These are phyloP conservation scores for Carassius gibelio DNA, from an alignment of 2,113 vertebrate species.

Conservation along the genomic window DNA sequence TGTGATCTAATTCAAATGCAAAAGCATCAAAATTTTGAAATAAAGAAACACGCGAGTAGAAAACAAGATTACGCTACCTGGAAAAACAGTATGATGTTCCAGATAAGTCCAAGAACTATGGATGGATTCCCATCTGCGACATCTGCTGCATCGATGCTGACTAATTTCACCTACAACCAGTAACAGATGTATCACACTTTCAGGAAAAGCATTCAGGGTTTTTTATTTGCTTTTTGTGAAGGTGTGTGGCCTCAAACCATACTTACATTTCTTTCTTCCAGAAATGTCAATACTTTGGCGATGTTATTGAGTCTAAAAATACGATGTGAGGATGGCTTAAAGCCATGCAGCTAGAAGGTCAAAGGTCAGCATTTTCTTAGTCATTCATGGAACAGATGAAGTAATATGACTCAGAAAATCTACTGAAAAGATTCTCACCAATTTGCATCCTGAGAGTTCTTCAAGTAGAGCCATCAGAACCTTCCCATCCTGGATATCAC, in stretches of 20 bases:
- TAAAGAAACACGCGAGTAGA: background rate
- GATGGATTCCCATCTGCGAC: conserved; percentile 94
- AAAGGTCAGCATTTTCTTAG: conserved; percentile 22
- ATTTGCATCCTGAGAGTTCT: conserved; percentile 88
- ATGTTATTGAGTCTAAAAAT: conserved; percentile 98
- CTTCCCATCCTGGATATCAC: conserved; percentile 92
- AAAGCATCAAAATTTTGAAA: background rate
- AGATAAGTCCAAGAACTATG: conserved; percentile 92
- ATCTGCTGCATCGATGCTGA: conserved; percentile 93
- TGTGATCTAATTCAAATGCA: too few relatives aligned
- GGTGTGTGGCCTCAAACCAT: background rate
- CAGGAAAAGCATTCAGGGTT: background rate
- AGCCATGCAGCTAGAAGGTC: conserved; percentile 84
- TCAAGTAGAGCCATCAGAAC: conserved; percentile 94
- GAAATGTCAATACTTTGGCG: conserved; percentile 88
- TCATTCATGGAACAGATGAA: background rate
- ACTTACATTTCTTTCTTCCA: conserved; percentile 96
- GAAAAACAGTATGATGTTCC: conserved; percentile 98
- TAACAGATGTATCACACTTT: background rate
- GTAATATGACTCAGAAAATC: background rate
- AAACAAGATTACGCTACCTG: conserved; percentile 78
- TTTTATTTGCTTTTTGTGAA: background rate
- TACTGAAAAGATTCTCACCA: conserved; percentile 77
- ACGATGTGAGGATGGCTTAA: conserved; percentile 91
- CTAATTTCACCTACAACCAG: conserved; percentile 86